Evolutionary conservation across 2,113 vertebrate species (phyloP).

Genomic region (Campylomormyrus numenius): DNA sequence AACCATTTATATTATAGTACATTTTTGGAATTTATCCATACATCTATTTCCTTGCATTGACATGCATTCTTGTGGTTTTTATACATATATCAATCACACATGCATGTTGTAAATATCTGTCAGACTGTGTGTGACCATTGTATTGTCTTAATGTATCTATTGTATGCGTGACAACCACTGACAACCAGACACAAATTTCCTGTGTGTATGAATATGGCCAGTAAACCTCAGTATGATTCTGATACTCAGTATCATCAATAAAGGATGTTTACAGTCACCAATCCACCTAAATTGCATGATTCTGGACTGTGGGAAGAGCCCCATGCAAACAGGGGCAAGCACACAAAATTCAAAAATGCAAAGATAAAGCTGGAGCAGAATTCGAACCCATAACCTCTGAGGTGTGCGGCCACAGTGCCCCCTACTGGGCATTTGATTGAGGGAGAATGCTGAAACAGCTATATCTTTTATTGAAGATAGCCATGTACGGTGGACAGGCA

Average conservation of each 20-base stretch:
- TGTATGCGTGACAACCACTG: no score
- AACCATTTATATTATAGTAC: not conserved
- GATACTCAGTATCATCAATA: not conserved
- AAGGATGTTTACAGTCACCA: not conserved
- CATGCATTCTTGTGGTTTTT: not conserved
- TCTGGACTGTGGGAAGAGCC: not conserved
- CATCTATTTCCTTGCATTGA: not conserved
- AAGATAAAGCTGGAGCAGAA: not conserved
- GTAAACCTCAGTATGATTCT: not conserved
- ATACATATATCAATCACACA: not conserved
- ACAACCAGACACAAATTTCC: no score
- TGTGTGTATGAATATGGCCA: not conserved
- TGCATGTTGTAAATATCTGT: not conserved
- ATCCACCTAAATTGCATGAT: not conserved
- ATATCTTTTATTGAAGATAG: not conserved
- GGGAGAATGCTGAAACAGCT: not conserved
- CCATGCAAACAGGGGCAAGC: not conserved
- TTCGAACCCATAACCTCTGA: not conserved
- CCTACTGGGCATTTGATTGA: not conserved
- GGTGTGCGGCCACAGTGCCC: not conserved
- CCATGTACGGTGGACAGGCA: not conserved
- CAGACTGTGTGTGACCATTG: not conserved
- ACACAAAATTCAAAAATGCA: not conserved
- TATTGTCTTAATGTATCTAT: no score
- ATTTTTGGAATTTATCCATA: not conserved